Evolutionary conservation across 2,113 vertebrate species (phyloP).

Genomic region (Phycodurus eques): DNA sequence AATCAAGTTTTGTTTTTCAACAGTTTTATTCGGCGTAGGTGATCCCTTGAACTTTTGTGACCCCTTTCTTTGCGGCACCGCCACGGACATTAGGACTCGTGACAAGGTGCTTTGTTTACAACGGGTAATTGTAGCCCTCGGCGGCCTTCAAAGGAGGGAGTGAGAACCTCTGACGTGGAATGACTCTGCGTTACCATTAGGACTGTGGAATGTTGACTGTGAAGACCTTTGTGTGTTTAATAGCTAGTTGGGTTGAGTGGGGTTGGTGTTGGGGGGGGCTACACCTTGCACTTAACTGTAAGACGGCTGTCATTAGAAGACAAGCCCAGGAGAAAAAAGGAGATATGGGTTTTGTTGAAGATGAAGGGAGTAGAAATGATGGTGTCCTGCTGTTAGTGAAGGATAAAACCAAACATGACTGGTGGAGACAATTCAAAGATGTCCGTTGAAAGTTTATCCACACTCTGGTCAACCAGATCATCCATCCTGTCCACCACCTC

Average conservation of each 20-base stretch:
- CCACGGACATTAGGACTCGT: conserved; percentile 47
- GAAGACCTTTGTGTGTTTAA: conserved; percentile 33
- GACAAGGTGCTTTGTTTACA: conserved; percentile 59
- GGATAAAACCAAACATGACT: background rate
- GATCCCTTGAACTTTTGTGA: conserved; percentile 64
- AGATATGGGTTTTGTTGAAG: conserved; percentile 9
- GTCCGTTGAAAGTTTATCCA: too few species aligned
- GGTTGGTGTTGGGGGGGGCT: conserved; percentile 5
- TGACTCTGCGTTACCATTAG: conserved; percentile 4
- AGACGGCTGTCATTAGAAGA: conserved; percentile 49
- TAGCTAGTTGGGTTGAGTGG: conserved; percentile 13
- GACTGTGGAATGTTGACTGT: conserved; percentile 39
- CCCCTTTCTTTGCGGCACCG: conserved; percentile 45
- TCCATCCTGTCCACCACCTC: too few species aligned
- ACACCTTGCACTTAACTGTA: conserved; percentile 59
- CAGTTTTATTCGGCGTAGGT: background rate
- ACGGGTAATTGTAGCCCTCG: conserved; percentile 67
- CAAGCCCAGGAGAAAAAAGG: conserved; percentile 17
- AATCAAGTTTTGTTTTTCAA: background rate
- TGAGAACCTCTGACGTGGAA: conserved; percentile 27
- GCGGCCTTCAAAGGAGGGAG: conserved; percentile 58
- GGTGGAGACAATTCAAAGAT: background rate
- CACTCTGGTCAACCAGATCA: too few species aligned
- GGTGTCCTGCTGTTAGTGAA: background rate
- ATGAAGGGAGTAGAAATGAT: conserved; percentile 12